Evolutionary conservation across 2,888 invertebrate species (phyloP), one percentile per base, ranked within the genome.

Genomic region (Lathronympha strigana): DNA sequence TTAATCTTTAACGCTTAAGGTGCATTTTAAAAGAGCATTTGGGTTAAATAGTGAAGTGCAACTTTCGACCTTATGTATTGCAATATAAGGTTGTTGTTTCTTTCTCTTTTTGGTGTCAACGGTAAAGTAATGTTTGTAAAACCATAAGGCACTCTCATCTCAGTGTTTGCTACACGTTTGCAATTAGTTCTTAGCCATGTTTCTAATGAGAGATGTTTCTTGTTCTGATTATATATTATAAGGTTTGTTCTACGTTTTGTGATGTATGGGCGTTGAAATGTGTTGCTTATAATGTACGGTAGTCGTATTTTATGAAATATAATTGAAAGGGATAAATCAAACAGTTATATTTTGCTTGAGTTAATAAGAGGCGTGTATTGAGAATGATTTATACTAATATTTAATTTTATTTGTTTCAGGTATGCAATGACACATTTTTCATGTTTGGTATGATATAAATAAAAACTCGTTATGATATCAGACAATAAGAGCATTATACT

Each of bases 141-240:
- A 69, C 61, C 74, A 73, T 75, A 67, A 73, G 72, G 73, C 76
- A 76, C 75, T 82, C 79, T 81, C 84, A 79, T 83, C 86, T 78
- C 80, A 80, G 75, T 83, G 79, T 81, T 83, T 80, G 82, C 76
- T 71, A 79, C 80, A 77, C 76, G 76, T 78, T 74, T 73, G 83
- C 86, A 88, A 88, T 88, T 88, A 88, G 87, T 85, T 76, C 68
- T 70, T 66, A 36, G 60, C 53, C 38, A 25, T 51, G 63, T 63
- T 33, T 43, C 23, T 63, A 63, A 63, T 63, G 63, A 63, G 63
- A 64, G 53, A 64, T 60, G 64, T 60, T 47, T 47, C 60, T 66
- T 60, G 64, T 66, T 47, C 60, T 47, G 53, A 66, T 57, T 58
- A 64, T 43, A 55, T 55, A 43, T 55, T 55, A 55, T 45, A 58